These are phyloP conservation scores for Pachydiplax longipennis DNA, from an alignment of 2,888 invertebrate species.

Conservation along the genomic window DNA sequence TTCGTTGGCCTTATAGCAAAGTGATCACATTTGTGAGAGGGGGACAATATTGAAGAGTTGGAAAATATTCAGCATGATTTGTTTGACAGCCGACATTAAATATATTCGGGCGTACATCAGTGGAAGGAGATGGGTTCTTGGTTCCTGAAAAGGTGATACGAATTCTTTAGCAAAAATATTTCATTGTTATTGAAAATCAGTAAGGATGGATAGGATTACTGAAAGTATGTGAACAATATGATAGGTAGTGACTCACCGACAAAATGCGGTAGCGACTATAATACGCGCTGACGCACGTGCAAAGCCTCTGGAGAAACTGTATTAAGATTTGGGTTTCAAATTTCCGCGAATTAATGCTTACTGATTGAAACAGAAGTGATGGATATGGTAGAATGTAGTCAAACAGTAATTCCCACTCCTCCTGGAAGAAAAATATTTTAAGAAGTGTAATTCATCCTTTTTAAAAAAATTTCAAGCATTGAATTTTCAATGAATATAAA, in stretches of 20 bases:
- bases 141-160: constrained; percentile 66
- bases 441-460: no score
- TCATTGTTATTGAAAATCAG: constrained; percentile 1
- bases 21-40: constrained; percentile 71
- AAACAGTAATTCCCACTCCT: constrained; percentile 79
- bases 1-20: neutral
- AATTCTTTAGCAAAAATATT: constrained; percentile 21
- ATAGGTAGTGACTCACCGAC: constrained; percentile 63
- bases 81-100: constrained; percentile 70
- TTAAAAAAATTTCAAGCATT: neutral
- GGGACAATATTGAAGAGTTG: constrained; percentile 72
- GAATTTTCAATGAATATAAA: no score
- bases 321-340: constrained; percentile 72
- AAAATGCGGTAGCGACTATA: constrained; percentile 75
- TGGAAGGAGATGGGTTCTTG: constrained; percentile 71
- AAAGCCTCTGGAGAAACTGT: constrained; percentile 69
- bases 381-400: constrained; percentile 73
- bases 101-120: constrained; percentile 74
- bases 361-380: constrained; percentile 64
- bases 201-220: constrained; percentile 42
- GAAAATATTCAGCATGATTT: constrained; percentile 70
- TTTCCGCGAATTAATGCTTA: constrained; percentile 60
- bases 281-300: constrained; percentile 74
- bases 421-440: constrained; percentile 63
- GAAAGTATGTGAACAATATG: neutral